phyloP scores from a whole-genome alignment of 35 echinoderm and acorn worm genomes.

The Lytechinus variegatus region DNA sequence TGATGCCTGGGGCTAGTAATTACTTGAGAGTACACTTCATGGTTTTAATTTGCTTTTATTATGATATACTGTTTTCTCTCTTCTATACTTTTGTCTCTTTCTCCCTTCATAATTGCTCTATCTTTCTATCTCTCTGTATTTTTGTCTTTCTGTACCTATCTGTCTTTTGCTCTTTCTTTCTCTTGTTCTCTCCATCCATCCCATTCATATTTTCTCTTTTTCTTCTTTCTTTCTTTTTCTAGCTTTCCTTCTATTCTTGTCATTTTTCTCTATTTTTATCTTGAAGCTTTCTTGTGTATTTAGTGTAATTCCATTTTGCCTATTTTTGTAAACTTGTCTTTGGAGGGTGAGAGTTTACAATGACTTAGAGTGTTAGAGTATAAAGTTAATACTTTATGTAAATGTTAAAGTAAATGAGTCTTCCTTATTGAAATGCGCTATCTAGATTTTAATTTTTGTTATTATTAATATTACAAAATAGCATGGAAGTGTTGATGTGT shows the following conservation, averaged over 20 bases:
- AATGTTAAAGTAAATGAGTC: no score
- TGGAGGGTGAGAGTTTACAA: no score
- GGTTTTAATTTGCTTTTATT: conserved; percentile 25
- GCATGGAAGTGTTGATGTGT: no score
- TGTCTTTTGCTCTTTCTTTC: no score
- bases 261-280: not conserved
- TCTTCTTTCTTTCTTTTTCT: not conserved
- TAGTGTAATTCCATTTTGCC: not conserved
- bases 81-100: not conserved
- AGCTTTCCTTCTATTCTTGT: not conserved
- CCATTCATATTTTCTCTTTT: not conserved
- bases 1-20: conserved; percentile 38
- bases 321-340: no score
- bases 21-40: conserved; percentile 45
- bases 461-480: no score
- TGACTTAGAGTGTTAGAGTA: no score
- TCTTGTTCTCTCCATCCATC: no score
- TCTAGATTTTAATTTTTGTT: no score
- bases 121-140: not conserved
- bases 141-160: no score
- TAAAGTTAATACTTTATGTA: no score
- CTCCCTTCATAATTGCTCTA: not conserved
- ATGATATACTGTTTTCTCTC: not conserved
- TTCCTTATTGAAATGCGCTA: no score
- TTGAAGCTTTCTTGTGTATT: not conserved